phyloP scores from a whole-genome alignment of 2,888 invertebrate species.

The Troides helena region DNA sequence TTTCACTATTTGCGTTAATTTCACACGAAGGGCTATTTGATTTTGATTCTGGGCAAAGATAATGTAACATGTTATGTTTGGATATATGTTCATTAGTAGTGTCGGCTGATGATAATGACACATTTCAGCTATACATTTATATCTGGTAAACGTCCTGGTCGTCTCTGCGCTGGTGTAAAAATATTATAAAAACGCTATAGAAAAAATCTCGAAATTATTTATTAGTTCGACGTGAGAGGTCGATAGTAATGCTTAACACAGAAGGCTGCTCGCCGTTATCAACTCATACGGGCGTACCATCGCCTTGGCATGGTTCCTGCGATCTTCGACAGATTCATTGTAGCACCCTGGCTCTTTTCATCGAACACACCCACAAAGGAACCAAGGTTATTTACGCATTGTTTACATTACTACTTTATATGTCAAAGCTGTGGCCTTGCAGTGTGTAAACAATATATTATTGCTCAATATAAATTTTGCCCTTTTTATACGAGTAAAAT shows the following conservation, averaged over 20 bases:
- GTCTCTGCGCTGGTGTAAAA: too few species aligned
- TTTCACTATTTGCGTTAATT: too few species aligned
- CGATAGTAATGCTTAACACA: constrained; percentile 40
- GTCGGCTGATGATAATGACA: too few species aligned
- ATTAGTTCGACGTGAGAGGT: constrained; percentile 5
- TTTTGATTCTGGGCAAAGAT: too few species aligned
- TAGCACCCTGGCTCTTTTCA: constrained; percentile 51
- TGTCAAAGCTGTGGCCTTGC: too few species aligned
- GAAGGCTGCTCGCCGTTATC: constrained; percentile 65
- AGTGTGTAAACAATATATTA: too few species aligned
- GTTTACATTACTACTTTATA: background rate
- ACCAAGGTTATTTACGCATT: constrained; percentile 57
- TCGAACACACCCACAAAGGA: constrained; percentile 50
- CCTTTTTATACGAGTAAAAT: background rate
- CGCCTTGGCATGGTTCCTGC: constrained; percentile 66
- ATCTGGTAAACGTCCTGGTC: too few species aligned
- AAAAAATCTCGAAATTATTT: background rate
- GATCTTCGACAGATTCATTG: constrained; percentile 53
- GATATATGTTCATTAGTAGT: too few species aligned
- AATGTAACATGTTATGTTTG: too few species aligned
- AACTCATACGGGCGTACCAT: constrained; percentile 62
- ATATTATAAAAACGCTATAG: background rate
- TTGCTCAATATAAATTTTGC: background rate
- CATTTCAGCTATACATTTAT: too few species aligned
- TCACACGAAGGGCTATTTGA: too few species aligned